Base-by-base conservation (phyloP, 92 coral and sea anemone genomes). In the Palythoa grandiflora region DNA sequence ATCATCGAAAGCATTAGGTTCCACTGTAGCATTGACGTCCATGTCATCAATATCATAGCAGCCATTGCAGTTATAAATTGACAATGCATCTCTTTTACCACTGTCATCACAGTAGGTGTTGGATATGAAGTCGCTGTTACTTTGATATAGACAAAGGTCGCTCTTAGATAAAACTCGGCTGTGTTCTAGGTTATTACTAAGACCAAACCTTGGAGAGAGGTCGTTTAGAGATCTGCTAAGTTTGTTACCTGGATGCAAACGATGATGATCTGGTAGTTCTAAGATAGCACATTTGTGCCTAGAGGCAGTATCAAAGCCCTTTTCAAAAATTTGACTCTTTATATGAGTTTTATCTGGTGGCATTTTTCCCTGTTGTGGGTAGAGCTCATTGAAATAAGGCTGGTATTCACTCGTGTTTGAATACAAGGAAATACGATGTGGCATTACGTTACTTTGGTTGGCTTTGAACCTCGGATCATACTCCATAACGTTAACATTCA, bases 101-200 rank as follows among this genome's bases (percentile, higher is more conserved):
- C 4, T 12, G 11, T 81, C 61, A 3, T 11, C 86, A 9, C 47
- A 44, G 40, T 81, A 59, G 20, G 3, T 17, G 28, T 81, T 19
- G 4, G 57, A 9, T 20, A 3, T 19, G 48, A 81, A 68, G 20
- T 81, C 76, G 28, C 28, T 79, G 73, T 48, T 81, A 81, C 86
- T 35, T 66, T 81, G 86, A 50, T 81, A 81, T 36, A 81, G 44
- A 4, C 86, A 81, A 51, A 81, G 86, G 36, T 81, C 86, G 13
- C 86, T 81, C 61, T 81, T 81, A 36, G 86, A 81, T 48, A 81
- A 47, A 14, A 66, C 86, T 10, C 73, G 86, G 20, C 20, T 44
- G 48, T 81, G 20, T 19, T 81, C 86, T 12, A 81, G 61, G 14
- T 40, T 68, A 9, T 21, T 79, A 37, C 36, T 15, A 63, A 5